Evolutionary conservation across 2,797 vertebrate genomes (phyloP), one percentile per base, ranked within the genome.

Genomic region (Pogonophryne albipinna): DNA sequence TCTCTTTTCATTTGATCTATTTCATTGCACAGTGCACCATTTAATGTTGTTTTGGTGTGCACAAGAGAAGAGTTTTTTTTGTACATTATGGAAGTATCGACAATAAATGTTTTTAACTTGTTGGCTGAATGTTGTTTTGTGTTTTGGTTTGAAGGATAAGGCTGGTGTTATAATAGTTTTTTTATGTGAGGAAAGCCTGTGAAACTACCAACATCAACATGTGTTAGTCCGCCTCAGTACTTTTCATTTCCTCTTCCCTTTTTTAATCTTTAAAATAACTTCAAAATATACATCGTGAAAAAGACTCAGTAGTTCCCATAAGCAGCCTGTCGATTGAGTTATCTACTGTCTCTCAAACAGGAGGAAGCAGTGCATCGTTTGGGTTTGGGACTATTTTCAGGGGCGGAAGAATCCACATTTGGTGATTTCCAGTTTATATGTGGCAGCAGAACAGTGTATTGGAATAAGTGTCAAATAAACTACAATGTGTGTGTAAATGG

Each of bases 71-170:
- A 64, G 0, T 5, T 47, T 50, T 88, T 68, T 91, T 92, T 89
- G 80, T 93, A 92, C 74, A 79, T 87, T 85, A 79, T 86, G 73
- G 71, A 85, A 87, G 64, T 87, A 87, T 89, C 46, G 5, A 89
- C 60, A 94, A 92, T 93, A 93, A 94, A 93, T 92, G 91, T 91
- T 90, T 92, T 89, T 83, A 85, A 91, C 85, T 90, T 85, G 84
- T 81, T 90, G 89, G 66, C 77, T 89, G 77, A 51, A 49, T 45
- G 60, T 49, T 45, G 56, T 49, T 41, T 16, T 62, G 57, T 64
- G 2, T 61, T 23, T 9, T n/a, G 23, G 27, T 0, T 52, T 65
- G 11, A 60, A 60, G n/a, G 12, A 52, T 27, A 19, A 42, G 0
- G 19, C 23, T 66, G 62, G 0, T 47, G 14, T 23, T 34, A 2